Evolutionary conservation across 1,140 invertebrate species (phyloP), one percentile per base, ranked within the genome.

Genomic region (Cryptotermes secundus): DNA sequence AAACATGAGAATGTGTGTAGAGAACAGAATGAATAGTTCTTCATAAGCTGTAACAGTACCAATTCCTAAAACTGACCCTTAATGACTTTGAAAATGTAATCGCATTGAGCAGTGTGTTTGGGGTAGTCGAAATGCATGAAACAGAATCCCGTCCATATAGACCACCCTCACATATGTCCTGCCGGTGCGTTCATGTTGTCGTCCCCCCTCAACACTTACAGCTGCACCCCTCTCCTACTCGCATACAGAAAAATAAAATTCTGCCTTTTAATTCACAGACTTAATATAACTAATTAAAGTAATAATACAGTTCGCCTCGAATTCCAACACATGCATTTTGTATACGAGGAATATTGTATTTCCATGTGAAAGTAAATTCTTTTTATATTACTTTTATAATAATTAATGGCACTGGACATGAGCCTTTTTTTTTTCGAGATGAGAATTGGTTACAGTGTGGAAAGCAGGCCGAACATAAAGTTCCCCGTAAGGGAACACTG

Each of bases 311-410:
- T 72, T n/a, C 26, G n/a, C 26, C 59, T 72, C 59, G 14, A 31
- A 72, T 72, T 72, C n/a, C 59, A 72, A 72, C 59, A 72, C 59
- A 72, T 72, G 59, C n/a, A 72, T 26, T 72, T 72, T 72, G 26
- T 72, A 14, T 72, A 72, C 59, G 59, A n/a, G 59, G 59, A 49
- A 26, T 72, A 72, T 72, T 72, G 59, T 31, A 72, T 72, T 72
- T 72, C 59, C 59, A 72, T 31, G 59, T n/a, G n/a, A 72, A 14
- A n/a, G n/a, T n/a, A 31, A 6, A 72, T 26, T 59, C 59, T 31
- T 72, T 26, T 31, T 72, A 72, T 72, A 72, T 72, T 72, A 72
- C 59, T n/a, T 72, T 72, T 72, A 31, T 31, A 2, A 2, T 31
- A 72, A 72, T 31, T n/a, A 3, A 72, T n/a, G 19, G 10, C 31